Evolutionary conservation across 1,140 invertebrate genomes (phyloP).

Genomic region (Diorhabda elongata): DNA sequence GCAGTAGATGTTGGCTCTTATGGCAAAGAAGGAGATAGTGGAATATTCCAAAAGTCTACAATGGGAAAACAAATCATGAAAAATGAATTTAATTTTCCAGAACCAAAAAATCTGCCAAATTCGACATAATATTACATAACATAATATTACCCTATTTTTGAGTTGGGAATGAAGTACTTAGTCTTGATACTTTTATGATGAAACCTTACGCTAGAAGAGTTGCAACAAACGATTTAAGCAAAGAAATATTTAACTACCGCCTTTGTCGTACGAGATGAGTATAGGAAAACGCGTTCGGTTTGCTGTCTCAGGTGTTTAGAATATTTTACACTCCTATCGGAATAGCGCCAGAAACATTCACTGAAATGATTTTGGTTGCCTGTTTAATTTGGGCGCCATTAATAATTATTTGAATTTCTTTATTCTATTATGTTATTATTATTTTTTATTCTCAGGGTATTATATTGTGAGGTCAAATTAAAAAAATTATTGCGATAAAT

Average conservation of each 20-base stretch:
- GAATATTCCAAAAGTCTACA: slow-evolving; percentile 25
- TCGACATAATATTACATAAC: background rate
- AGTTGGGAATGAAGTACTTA: too few relatives aligned
- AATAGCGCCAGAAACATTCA: slow-evolving; percentile 17
- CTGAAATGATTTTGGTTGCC: slow-evolving; percentile 21
- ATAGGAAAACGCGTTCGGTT: slow-evolving; percentile 1
- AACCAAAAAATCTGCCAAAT: too few relatives aligned
- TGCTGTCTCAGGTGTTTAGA: slow-evolving; percentile 5
- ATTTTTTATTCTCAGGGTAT: too few relatives aligned
- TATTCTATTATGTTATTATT: too few relatives aligned
- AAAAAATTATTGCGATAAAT: too few relatives aligned
- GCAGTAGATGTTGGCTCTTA: slow-evolving; percentile 45
- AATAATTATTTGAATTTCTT: too few relatives aligned
- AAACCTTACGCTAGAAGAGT: too few relatives aligned
- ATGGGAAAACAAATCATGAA: slow-evolving; percentile 12
- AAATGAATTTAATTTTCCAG: slow-evolving; percentile 17
- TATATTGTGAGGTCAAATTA: too few relatives aligned
- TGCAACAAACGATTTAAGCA: slow-evolving; percentile 12
- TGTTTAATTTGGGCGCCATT: slow-evolving; percentile 16
- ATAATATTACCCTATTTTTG: too few relatives aligned
- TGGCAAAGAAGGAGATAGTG: slow-evolving; percentile 43
- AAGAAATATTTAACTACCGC: slow-evolving; percentile 26
- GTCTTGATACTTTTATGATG: too few relatives aligned
- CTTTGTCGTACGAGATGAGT: slow-evolving; percentile 23
- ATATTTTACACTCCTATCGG: slow-evolving; percentile 22